Evolutionary conservation across 1,140 invertebrate species (phyloP), one percentile per base, ranked within the genome.

Genomic region (Saxidomus purpurata): DNA sequence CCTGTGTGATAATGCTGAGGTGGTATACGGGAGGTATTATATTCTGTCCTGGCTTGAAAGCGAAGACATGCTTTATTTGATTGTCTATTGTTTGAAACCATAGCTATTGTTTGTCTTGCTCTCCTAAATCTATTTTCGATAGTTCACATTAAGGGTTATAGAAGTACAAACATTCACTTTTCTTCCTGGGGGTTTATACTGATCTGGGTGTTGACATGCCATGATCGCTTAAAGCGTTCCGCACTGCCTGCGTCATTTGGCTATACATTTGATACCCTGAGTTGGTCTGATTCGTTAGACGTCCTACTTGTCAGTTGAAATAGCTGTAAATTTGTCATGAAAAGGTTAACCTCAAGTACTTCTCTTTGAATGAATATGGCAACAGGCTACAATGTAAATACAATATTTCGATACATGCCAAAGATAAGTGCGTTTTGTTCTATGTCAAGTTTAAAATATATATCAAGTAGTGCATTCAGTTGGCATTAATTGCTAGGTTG

Each of bases 81-180:
- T 31, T 43, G 31, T 1, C 31, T 25, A 67, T 82, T 82, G 61
- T 82, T 67, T 28, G 52, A 82, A 82, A 63, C 80, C 55, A 82
- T 82, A 47, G 63, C 83, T 28, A 28, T 85, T 85, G 83, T 85
- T 85, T 85, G 49, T 38, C 49, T 55, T 49, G 40, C 83, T 74
- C 61, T 85, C 67, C 25, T 36, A 28, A 79, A 25, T 3, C 76
- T 13, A 0, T 55, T 36, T 19, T 17, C 8, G 9, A 4, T 22
- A 52, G 43, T 49, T 77, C 74, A 77, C 28, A 17, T 49, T 28
- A 28, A 25, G 40, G 74, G 74, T 77, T 47, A 77, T 31, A 71
- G 43, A 49, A 77, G 74, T 47, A 77, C 74, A 77, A 49, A 77
- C 28, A 31, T 34, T 52, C 28, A 52, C 28, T 55, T 52, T 49